Base-by-base conservation (phyloP, 1,140 invertebrate genomes). In the Chionoecetes opilio region DNA sequence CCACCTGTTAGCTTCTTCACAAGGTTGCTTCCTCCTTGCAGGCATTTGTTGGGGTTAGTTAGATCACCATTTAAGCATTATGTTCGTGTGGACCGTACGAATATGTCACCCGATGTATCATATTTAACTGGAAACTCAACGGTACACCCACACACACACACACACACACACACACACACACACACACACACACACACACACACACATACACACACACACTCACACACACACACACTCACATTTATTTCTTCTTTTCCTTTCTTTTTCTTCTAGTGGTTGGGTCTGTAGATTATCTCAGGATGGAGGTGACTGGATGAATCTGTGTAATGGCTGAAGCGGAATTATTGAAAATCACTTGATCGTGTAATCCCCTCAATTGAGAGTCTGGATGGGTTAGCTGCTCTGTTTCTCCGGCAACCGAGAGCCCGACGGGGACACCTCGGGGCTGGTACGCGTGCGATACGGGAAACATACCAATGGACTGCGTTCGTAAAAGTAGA, bases 151-250 rank as follows among this genome's bases (percentile, higher is more conserved):
- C n/a, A n/a, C n/a, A n/a, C n/a, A n/a, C n/a, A n/a, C n/a, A 75
- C 63, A 75, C 63, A 75, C n/a, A n/a, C n/a, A n/a, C n/a, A n/a
- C n/a, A 84, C 82, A 84, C 82, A 84, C 82, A 84, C 82, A 84
- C 82, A 84, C 82, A 84, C 82, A 84, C 82, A 84, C 82, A 84
- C 82, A 84, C 82, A 84, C 82, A 84, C 82, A 84, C 82, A 84
- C 82, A 84, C 82, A 84, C 82, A 84, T 26, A 84, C 82, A 84
- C 82, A 84, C 82, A 84, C 82, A 84, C 82, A 84, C 82, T 8
- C 82, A 84, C 82, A 84, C 82, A 84, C 82, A 84, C 82, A 84
- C 26, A 84, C 82, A 84, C 82, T 29, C 5, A 8, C n/a, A 5
- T 34, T 29, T 8, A 6, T 29, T 84, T 87, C 32, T 34, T 32